Evolutionary conservation across 2,888 invertebrate genomes (phyloP).

Genomic region (Drosophila cognata): DNA sequence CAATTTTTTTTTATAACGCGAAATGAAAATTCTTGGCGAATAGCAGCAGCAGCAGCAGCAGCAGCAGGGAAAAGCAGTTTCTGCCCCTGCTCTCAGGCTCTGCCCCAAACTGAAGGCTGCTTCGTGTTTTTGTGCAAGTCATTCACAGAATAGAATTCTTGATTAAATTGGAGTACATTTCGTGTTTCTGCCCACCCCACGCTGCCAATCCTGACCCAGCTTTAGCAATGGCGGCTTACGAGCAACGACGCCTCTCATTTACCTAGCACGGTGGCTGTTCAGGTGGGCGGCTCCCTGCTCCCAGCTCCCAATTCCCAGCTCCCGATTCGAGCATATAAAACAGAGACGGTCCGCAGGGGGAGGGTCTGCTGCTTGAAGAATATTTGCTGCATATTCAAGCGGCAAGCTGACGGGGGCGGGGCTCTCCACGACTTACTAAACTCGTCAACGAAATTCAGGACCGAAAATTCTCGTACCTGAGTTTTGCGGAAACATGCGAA

Average conservation of each 20-base stretch:
- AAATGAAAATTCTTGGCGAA: constrained; percentile 65
- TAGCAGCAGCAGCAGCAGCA: constrained; percentile 2
- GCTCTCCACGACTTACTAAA: constrained; percentile 15
- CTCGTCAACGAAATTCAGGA: constrained; percentile 53
- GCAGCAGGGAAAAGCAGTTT: constrained; percentile 20
- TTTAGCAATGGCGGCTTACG: constrained; percentile 52
- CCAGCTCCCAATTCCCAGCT: constrained; percentile 12
- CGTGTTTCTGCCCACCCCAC: constrained; percentile 47
- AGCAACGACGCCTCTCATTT: constrained; percentile 53
- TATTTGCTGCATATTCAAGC: constrained; percentile 78
- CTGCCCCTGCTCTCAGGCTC: not conserved
- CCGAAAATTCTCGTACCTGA: constrained; percentile 61
- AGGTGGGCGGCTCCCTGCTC: constrained; percentile 56
- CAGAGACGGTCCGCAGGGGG: constrained; percentile 18
- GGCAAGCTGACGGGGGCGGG: constrained; percentile 17
- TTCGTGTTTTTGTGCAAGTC: constrained; percentile 77
- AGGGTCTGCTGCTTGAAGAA: constrained; percentile 66
- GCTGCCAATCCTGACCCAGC: not conserved
- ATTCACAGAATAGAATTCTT: constrained; percentile 81
- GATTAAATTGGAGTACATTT: constrained; percentile 82
- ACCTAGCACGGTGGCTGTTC: constrained; percentile 53
- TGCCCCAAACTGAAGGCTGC: constrained; percentile 40
- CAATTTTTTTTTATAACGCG: constrained; percentile 47
- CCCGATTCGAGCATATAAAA: constrained; percentile 63
- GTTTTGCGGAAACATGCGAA: constrained; percentile 76